Evolutionary conservation across 2,797 vertebrate species (phyloP), one percentile per base, ranked within the genome.

Genomic region (Semotilus atromaculatus): DNA sequence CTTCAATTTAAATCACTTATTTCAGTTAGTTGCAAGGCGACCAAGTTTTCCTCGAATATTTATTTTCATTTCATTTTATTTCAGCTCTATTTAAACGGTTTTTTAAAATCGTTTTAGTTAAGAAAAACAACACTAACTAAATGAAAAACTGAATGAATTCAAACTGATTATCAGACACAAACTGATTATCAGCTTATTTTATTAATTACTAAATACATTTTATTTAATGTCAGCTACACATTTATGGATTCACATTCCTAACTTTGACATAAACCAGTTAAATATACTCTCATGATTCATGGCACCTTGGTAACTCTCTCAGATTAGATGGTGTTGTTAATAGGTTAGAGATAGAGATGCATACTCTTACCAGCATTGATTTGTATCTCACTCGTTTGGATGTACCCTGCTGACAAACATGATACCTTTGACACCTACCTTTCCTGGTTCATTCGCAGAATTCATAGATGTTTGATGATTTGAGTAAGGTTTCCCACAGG

Each of bases 361-460:
- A 31, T 60, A 36, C 77, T 84, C 29, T 45, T 45, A 45, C 23
- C 31, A 36, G 16, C 38, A n/a, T 13, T 53, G 51, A 48, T 68
- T 67, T 45, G 55, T 48, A 48, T 34, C 48, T 66, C 74, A 31
- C 48, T 58, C 34, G 62, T 76, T 76, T 82, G 70, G 71, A 23
- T n/a, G 60, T 72, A 58, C 7, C 70, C n/a, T 40, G 76, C 74
- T 81, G 53, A 87, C 81, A 81, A 89, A 62, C 62, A 31, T 51
- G 45, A 53, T 80, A 81, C 74, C 84, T 85, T 48, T 68, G 83
- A 90, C 73, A 88, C 76, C n/a, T 83, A 75, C 90, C 91, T 82
- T 88, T 87, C 89, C 79, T 80, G 90, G 87, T 92, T 94, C 87
- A 74, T 92, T 91, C 94, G 87, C 90, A 88, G 90, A 94, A 89